A percentile compares a stretch with the other conserved stretches of the same genome.
phyloP scores from a whole-genome alignment of 2,113 vertebrate species.

The Gadus chalcogrammus region DNA sequence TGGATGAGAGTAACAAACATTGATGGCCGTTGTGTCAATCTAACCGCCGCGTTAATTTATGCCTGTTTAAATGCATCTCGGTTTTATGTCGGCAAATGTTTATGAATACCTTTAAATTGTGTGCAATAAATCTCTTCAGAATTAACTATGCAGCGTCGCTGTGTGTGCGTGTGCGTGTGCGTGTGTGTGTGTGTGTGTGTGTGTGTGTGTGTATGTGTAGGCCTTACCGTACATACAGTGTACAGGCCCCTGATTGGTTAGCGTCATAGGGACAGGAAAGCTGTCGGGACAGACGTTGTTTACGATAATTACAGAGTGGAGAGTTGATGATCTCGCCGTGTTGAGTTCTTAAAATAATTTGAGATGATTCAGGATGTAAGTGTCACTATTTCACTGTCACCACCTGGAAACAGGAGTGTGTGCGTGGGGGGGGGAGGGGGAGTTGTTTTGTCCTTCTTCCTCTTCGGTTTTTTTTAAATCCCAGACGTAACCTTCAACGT shows the following conservation, averaged over 20 bases:
- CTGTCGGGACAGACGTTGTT: no score
- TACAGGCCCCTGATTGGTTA: no score
- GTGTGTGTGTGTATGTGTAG: no score
- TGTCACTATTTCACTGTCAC: constrained; percentile 32
- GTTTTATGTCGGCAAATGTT: constrained; percentile 70
- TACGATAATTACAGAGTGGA: constrained; percentile 27
- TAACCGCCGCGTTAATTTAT: constrained; percentile 59
- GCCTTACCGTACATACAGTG: no score
- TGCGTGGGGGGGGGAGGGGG: background rate
- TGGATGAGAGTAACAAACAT: constrained; percentile 46
- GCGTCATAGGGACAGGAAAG: no score
- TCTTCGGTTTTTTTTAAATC: constrained; percentile 29
- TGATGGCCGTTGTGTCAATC: constrained; percentile 42
- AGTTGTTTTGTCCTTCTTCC: constrained; percentile 63
- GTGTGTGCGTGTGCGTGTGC: constrained; percentile 23
- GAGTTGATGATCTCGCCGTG: constrained; percentile 13
- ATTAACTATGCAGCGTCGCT: constrained; percentile 11
- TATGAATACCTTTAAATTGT: constrained; percentile 36
- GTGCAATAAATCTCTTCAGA: constrained; percentile 50
- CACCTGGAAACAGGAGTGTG: constrained; percentile 14
- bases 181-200: background rate
- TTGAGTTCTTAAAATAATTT: constrained; percentile 45
- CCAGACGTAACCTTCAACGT: constrained; percentile 61
- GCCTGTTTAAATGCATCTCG: constrained; percentile 65
- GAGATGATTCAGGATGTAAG: constrained; percentile 29